Evolutionary conservation across 2,797 vertebrate genomes (phyloP), one percentile per base, ranked within the genome.

Genomic region (Sebastes itinus): DNA sequence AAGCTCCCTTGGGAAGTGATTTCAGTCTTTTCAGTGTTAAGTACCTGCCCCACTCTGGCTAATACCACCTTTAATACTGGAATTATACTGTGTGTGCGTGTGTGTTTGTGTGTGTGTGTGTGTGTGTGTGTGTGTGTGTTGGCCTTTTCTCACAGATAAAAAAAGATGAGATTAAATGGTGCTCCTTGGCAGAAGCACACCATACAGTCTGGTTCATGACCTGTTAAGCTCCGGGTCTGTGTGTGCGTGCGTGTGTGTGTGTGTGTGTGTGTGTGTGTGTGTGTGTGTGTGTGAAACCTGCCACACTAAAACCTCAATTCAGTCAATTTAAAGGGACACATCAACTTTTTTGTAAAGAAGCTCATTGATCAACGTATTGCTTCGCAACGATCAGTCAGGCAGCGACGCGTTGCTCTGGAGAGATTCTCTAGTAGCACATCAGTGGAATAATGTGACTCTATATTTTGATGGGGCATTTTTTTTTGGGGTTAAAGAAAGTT

Each of bases 1-100:
- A 92, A 92, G 91, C 87, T 91, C 92, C 90, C 91, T 72, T 88
- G 92, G 90, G 93, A 94, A 93, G 94, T 93, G 92, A 93, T 94
- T 94, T 93, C 89, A 88, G 90, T 87, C 92, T 85, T 92, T 94
- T 92, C 87, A 93, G 92, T 92, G 92, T 93, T 92, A 94, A 94
- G 93, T 93, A 94, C 89, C 92, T 92, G 87, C 89, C 82, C 87
- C 89, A 92, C 94, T 92, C 88, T 87, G 74, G 88, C 89, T 92
- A 93, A 93, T 92, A 88, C 94, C 87, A 91, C 77, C 78, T 52
- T 86, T 92, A 92, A 94, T 89, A 84, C 92, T 89, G 79, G 87
- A 92, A 89, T 93, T 92, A 92, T 85, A 90, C 75, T 71, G 63
- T 78, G 73, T 80, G 63, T n/a, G 72, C 46, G 70, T 81, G 80